These are phyloP conservation scores for Pygmarrhopalites habei DNA, from an alignment of 1,140 invertebrate genomes.

Conservation along the genomic window DNA sequence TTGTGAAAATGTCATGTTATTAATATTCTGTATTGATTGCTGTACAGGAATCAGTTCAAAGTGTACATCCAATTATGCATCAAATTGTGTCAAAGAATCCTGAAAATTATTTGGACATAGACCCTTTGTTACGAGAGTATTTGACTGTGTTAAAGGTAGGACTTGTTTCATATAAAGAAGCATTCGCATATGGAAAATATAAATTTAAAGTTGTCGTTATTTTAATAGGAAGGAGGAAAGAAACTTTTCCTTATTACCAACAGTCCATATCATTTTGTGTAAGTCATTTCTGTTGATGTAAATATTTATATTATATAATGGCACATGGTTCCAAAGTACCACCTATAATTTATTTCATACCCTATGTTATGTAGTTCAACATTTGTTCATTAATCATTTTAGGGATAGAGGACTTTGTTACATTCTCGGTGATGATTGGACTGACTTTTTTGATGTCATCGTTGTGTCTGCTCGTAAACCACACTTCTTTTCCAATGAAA, in stretches of 20 bases:
- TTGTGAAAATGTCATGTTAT: too few relatives aligned
- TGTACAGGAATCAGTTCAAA: slow-evolving; percentile 75
- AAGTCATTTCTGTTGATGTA: slow-evolving; percentile 49
- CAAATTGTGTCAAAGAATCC: slow-evolving; percentile 70
- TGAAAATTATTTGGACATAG: slow-evolving; percentile 70
- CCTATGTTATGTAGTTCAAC: too few relatives aligned
- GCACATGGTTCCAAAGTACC: too few relatives aligned
- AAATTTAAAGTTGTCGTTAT: too few relatives aligned
- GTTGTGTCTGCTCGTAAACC: slow-evolving; percentile 88
- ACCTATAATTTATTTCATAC: too few relatives aligned
- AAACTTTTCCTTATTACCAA: slow-evolving; percentile 95
- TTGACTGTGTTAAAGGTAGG: slow-evolving; percentile 67
- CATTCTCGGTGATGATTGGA: slow-evolving; percentile 82
- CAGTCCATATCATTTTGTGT: slow-evolving; percentile 95
- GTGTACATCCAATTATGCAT: slow-evolving; percentile 87
- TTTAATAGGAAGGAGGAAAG: slow-evolving; percentile 66
- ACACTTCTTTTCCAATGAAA: slow-evolving; percentile 79
- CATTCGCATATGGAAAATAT: too few relatives aligned
- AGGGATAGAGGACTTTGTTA: slow-evolving; percentile 88
- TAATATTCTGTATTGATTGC: slow-evolving; percentile 16
- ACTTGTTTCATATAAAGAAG: too few relatives aligned
- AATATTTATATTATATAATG: too few relatives aligned
- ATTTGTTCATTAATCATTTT: too few relatives aligned
- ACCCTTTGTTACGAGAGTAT: slow-evolving; percentile 64
- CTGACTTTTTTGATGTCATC: slow-evolving; percentile 84